Evolutionary conservation across 2,888 invertebrate genomes (phyloP).

Genomic region (Chalcis sispes): DNA sequence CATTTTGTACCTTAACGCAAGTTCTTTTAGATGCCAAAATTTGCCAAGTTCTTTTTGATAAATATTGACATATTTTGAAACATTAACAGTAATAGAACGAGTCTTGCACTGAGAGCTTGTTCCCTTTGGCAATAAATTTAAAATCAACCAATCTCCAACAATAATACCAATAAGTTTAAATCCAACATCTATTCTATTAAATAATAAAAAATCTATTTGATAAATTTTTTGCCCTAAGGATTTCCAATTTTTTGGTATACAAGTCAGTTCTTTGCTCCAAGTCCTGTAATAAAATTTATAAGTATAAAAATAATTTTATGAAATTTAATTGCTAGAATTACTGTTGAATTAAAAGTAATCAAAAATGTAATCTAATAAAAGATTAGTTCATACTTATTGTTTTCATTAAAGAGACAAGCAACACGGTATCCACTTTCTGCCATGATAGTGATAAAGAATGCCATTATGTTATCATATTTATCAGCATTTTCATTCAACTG

Average conservation of each 20-base stretch:
- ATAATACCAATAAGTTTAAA: constrained; percentile 69
- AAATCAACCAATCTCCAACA: constrained; percentile 67
- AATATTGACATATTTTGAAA: constrained; percentile 52
- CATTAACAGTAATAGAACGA: constrained; percentile 41
- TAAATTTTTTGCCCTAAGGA: constrained; percentile 60
- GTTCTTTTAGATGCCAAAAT: constrained; percentile 55
- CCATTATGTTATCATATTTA: constrained; percentile 68
- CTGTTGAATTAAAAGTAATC: background rate
- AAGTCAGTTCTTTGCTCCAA: constrained; percentile 52
- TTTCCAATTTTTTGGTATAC: constrained; percentile 62
- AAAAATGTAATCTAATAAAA: background rate
- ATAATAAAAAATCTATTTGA: constrained; percentile 61
- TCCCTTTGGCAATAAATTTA: constrained; percentile 65
- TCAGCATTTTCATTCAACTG: constrained; percentile 61
- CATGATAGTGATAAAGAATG: constrained; percentile 66
- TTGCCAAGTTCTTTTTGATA: constrained; percentile 37
- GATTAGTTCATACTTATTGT: constrained; percentile 48
- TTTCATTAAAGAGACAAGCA: constrained; percentile 42
- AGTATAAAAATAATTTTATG: background rate
- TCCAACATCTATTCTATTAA: constrained; percentile 53
- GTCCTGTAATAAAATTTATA: constrained; percentile 23
- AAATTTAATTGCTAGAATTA: background rate
- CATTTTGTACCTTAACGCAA: constrained; percentile 41
- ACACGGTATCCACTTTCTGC: constrained; percentile 66
- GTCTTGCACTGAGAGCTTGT: constrained; percentile 24